A percentile compares a stretch with the other conserved stretches of the same genome.
phyloP scores from a whole-genome alignment of 2,113 vertebrate species.

The Paramormyrops kingsleyae region DNA sequence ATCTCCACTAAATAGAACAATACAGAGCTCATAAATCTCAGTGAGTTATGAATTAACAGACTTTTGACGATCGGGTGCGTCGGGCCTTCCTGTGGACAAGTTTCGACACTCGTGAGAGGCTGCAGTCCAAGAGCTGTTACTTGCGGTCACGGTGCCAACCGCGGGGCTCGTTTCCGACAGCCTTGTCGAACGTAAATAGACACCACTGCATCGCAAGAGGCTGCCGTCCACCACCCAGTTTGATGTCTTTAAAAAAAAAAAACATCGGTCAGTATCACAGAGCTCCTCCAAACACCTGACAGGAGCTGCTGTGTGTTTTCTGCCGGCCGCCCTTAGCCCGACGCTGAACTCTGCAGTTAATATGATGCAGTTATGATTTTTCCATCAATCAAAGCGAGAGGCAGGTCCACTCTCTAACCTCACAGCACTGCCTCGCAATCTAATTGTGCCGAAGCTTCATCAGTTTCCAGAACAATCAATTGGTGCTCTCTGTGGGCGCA shows the following conservation, averaged over 20 bases:
- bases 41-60: slow-evolving; percentile 37
- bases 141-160: slow-evolving; percentile 44
- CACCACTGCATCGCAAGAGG: slow-evolving; percentile 28
- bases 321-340: slow-evolving; percentile 89
- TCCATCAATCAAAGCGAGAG: slow-evolving; percentile 86
- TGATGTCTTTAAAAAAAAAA: not conserved
- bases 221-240: slow-evolving; percentile 31
- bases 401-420: slow-evolving; percentile 80
- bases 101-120: slow-evolving; percentile 25
- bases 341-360: slow-evolving; percentile 94
- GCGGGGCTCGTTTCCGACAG: slow-evolving; percentile 31
- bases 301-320: slow-evolving; percentile 67
- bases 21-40: not conserved
- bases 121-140: slow-evolving; percentile 23
- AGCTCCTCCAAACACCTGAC: slow-evolving; percentile 77
- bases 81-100: slow-evolving; percentile 45
- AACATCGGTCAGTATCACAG: slow-evolving; percentile 47
- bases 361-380: slow-evolving; percentile 97
- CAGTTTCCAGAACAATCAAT: slow-evolving; percentile 87
- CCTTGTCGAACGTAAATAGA: slow-evolving; percentile 27
- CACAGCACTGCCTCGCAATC: slow-evolving; percentile 85
- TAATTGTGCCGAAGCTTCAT: slow-evolving; percentile 96
- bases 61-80: slow-evolving; percentile 15
- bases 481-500: slow-evolving; percentile 76
- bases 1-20: not conserved